Evolutionary conservation across 2,113 vertebrate genomes (phyloP).

Genomic region (human (Homo sapiens)): GRCh38 chr12:38708001-38708500

Average conservation of each 20-base stretch:
- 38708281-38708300: not conserved
- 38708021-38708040: not conserved
- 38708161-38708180: not conserved
- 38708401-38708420: not conserved
- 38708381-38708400: not conserved
- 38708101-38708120: not conserved
- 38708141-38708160: not conserved
- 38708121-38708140: not conserved
- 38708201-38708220: not conserved
- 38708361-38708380: not conserved
- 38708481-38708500: constrained; percentile 16
- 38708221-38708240: not conserved
- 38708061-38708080: not conserved
- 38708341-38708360: not conserved
- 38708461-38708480: constrained; percentile 6
- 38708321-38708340: not conserved
- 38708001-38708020: not conserved
- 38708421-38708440: not conserved
- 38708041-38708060: not conserved
- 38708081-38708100: not conserved
- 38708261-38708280: not conserved
- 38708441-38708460: not conserved
- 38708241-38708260: not conserved
- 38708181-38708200: not conserved
- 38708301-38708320: not conserved